Evolutionary conservation across 2,888 invertebrate species (phyloP).

Genomic region (Apodemia duryi): DNA sequence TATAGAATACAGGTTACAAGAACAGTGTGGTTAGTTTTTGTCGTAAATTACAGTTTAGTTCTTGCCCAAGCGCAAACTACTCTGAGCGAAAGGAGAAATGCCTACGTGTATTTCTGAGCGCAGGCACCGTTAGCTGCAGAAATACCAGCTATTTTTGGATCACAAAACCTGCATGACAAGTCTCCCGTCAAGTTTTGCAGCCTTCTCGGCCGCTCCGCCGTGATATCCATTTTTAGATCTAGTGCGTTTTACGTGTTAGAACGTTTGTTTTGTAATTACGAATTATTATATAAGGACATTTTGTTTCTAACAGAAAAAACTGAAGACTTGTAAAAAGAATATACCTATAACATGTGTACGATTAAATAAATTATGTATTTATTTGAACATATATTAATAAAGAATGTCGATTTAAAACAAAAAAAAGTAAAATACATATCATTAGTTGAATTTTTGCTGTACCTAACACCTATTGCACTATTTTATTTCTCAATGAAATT

Average conservation of each 20-base stretch:
- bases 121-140: slow-evolving; percentile 54
- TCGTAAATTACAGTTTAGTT: slow-evolving; percentile 20
- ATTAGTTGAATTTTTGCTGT: no score
- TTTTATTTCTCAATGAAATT: no score
- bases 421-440: no score
- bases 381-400: no score
- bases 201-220: slow-evolving; percentile 39
- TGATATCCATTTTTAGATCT: slow-evolving; percentile 45
- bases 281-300: not conserved
- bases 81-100: slow-evolving; percentile 63
- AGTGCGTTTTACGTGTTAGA: slow-evolving; percentile 26
- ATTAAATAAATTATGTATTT: no score
- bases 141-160: slow-evolving; percentile 59
- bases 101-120: slow-evolving; percentile 48
- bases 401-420: no score
- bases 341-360: no score
- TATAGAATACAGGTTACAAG: not conserved
- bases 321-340: not conserved
- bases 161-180: slow-evolving; percentile 51
- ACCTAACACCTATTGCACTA: no score
- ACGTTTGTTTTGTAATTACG: not conserved
- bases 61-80: slow-evolving; percentile 43
- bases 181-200: slow-evolving; percentile 40
- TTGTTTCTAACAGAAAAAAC: not conserved
- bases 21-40: not conserved